Evolutionary conservation across 2,797 vertebrate genomes (phyloP), one percentile per base, ranked within the genome.

Genomic region (Melopsittacus undulatus): DNA sequence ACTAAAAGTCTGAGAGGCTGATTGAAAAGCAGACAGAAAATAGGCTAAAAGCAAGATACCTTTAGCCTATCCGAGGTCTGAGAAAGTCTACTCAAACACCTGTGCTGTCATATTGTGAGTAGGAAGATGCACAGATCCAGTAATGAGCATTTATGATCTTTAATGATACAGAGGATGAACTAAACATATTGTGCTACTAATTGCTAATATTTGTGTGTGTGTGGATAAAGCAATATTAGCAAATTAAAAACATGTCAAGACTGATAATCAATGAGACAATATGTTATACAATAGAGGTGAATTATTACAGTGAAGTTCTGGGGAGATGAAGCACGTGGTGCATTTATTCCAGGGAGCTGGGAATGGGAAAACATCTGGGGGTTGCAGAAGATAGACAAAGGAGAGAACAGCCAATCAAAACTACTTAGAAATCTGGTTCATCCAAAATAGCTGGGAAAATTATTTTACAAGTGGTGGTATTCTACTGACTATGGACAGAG

Each of bases 21-120:
- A 92, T 40, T 81, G 93, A 94, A 77, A 92, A 83, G 43, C 34
- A 75, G 45, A 48, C 79, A 83, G 69, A 92, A 91, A 91, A 83
- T 7, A 90, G 24, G 68, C 45, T 75, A 80, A 77, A 95, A 51
- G 24, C 13, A 75, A 68, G n/a, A 56, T 59, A 45, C 42, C 74
- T 91, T 56, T 74, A 89, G 77, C 38, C 45, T 48, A 83, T 56
- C 51, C 85, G 61, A 94, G 48, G 26, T 90, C 61, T 92, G 59
- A 51, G 79, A 68, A 87, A 17, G 4, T 59, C 43, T 82, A 61
- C 32, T 48, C 46, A 84, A 70, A 75, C 26, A 69, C 20, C 14
- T 89, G 64, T 77, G 40, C 45, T 69, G 7, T 34, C 18, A 3
- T 75, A 66, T 17, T 56, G 5, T 76, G 78, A 67, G 51, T 38